Evolutionary conservation across 2,888 invertebrate genomes (phyloP).

Genomic region (Amblyjoppa fuscipennis): DNA sequence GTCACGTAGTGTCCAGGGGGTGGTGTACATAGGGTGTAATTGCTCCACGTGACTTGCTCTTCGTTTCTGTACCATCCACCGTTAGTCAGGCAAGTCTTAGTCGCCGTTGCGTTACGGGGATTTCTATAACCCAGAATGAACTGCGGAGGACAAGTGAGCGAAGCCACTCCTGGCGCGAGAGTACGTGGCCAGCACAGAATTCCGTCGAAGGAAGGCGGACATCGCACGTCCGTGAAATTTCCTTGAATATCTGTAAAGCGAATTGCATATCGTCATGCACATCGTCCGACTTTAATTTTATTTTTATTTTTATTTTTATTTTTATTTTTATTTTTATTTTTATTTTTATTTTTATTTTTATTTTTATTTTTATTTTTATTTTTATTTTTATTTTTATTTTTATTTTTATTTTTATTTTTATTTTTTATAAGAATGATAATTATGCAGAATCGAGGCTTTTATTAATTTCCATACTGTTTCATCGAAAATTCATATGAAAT

Average conservation of each 20-base stretch:
- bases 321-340: too few relatives aligned
- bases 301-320: too few relatives aligned
- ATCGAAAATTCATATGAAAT: background rate
- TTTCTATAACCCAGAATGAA: constrained; percentile 67
- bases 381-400: too few relatives aligned
- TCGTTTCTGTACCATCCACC: constrained; percentile 85
- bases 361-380: too few relatives aligned
- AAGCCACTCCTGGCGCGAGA: constrained; percentile 82
- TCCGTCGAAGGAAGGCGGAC: constrained; percentile 86
- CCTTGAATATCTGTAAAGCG: constrained; percentile 52
- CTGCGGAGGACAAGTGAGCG: constrained; percentile 84
- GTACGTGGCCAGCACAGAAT: constrained; percentile 86
- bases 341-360: too few relatives aligned
- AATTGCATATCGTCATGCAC: background rate
- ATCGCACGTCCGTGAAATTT: constrained; percentile 73
- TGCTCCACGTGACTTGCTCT: constrained; percentile 84
- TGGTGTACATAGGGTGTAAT: constrained; percentile 85
- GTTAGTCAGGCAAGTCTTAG: constrained; percentile 85
- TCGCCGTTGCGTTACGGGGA: constrained; percentile 78
- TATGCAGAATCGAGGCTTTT: background rate
- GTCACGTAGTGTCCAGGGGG: constrained; percentile 76
- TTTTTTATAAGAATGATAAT: background rate
- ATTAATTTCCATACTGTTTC: background rate
- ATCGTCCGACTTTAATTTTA: constrained; percentile 7
- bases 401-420: too few relatives aligned